Evolutionary conservation across 2,113 vertebrate genomes (phyloP).

Genomic region (Cariama cristata): DNA sequence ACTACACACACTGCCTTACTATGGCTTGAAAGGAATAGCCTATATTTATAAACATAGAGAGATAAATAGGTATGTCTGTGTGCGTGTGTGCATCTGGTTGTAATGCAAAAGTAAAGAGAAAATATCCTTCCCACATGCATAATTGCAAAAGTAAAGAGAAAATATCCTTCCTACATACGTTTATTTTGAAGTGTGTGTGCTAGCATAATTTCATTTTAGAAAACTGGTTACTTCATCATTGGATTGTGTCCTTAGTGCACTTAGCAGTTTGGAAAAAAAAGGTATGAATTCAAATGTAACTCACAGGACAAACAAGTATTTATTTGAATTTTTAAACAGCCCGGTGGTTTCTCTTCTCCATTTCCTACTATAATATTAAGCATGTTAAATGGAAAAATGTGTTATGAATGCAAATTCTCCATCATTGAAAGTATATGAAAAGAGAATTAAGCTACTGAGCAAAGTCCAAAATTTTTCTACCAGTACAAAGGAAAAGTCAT

Average conservation of each 20-base stretch:
- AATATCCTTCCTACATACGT: constrained; percentile 40
- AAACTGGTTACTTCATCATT: constrained; percentile 18
- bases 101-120: constrained; percentile 22
- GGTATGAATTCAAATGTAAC: constrained; percentile 27
- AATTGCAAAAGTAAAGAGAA: constrained; percentile 43
- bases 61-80: constrained; percentile 6
- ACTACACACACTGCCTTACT: neutral
- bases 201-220: constrained; percentile 46
- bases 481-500: neutral
- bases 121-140: constrained; percentile 23
- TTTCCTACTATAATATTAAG: neutral
- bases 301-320: constrained; percentile 27
- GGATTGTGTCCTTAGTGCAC: constrained; percentile 8
- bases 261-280: neutral
- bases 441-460: neutral
- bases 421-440: neutral
- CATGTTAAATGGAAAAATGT: neutral
- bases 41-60: constrained; percentile 37
- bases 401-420: neutral
- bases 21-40: neutral
- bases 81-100: neutral
- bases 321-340: constrained; percentile 44
- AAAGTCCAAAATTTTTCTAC: neutral
- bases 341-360: neutral
- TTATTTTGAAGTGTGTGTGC: neutral